Evolutionary conservation across 2,797 vertebrate genomes (phyloP), one percentile per base, ranked within the genome.

Genomic region (Acanthiza pusilla): DNA sequence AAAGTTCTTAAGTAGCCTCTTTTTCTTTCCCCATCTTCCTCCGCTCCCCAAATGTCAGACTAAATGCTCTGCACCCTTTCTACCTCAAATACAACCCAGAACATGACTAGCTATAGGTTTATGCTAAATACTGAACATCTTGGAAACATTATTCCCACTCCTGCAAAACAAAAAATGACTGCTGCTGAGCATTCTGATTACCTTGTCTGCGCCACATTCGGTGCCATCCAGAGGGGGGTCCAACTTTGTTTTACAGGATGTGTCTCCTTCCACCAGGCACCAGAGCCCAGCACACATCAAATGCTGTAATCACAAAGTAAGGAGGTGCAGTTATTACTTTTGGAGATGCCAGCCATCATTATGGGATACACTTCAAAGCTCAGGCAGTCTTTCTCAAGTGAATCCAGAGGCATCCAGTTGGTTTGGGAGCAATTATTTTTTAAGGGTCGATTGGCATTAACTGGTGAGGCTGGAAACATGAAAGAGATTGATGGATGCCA

Each of bases 261-360:
- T 85, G 47, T 99, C 99, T 94, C 99, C 99, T 97, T 99, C 99
- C 85, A 99, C 99, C 96, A 99, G 97, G 97, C 99, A 99, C 99
- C 99, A 99, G 80, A 99, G 98, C 32, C 99, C 99, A 43, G 99
- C 98, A 71, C 99, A 99, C 99, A 99, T 99, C 96, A 99, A 97
- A 97, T 99, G 99, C 99, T 99, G 97, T 27, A 95, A 98, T 60
- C 89, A 93, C 96, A 98, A 88, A 97, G 78, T 57, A 96, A 74
- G 18, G 53, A 88, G 68, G 23, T 36, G 3, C 54, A 66, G 85
- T 94, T 95, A 96, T 47, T 89, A 86, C 38, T 90, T 77, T 22
- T 47, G 34, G 60, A 93, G 45, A 94, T 54, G 54, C 34, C 60
- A 58, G 40, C 40, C 62, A 4, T 48, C 65, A 74, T 81, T 88